A percentile compares a stretch with the other conserved stretches of the same genome.
Evolutionary conservation across 1,140 invertebrate genomes (phyloP).

Genomic region (Leptinotarsa texana): DNA sequence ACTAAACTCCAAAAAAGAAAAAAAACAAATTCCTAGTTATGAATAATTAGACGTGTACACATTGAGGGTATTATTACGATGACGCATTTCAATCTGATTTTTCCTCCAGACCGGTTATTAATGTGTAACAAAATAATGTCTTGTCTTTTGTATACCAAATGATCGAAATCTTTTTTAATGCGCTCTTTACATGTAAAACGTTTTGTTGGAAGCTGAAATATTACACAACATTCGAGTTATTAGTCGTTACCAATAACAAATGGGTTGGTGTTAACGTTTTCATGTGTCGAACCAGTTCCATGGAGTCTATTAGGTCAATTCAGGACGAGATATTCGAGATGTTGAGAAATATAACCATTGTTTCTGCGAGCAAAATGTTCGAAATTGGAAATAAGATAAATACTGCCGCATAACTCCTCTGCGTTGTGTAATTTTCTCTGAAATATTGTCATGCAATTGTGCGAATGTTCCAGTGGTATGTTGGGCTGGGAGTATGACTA

Average conservation of each 20-base stretch:
- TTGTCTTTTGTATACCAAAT: background rate
- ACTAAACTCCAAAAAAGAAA: background rate
- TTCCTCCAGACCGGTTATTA: background rate
- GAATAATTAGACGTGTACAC: slow-evolving; percentile 3
- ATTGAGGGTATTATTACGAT: background rate
- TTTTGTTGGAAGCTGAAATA: slow-evolving; percentile 18
- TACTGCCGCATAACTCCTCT: slow-evolving; percentile 7
- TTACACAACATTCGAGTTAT: slow-evolving; percentile 21
- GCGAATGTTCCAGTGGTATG: slow-evolving; percentile 9
- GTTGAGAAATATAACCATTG: slow-evolving; percentile 10
- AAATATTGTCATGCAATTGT: slow-evolving; percentile 21
- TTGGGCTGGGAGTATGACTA: slow-evolving; percentile 14
- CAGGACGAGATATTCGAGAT: slow-evolving; percentile 12
- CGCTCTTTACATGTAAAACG: slow-evolving; percentile 21
- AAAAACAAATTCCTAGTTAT: background rate
- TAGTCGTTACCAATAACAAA: slow-evolving; percentile 24
- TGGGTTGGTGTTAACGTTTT: slow-evolving; percentile 23
- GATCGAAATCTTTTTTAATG: slow-evolving; percentile 24
- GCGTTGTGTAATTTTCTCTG: slow-evolving; percentile 20
- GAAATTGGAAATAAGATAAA: slow-evolving; percentile 20
- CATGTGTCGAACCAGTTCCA: slow-evolving; percentile 13
- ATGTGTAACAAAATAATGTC: background rate
- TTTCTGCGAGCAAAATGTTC: slow-evolving; percentile 14
- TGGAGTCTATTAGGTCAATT: slow-evolving; percentile 15
- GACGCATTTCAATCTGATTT: slow-evolving; percentile 5